These are phyloP conservation scores for Clusia tigrina DNA, from an alignment of 2,888 invertebrate genomes.

Conservation along the genomic window DNA sequence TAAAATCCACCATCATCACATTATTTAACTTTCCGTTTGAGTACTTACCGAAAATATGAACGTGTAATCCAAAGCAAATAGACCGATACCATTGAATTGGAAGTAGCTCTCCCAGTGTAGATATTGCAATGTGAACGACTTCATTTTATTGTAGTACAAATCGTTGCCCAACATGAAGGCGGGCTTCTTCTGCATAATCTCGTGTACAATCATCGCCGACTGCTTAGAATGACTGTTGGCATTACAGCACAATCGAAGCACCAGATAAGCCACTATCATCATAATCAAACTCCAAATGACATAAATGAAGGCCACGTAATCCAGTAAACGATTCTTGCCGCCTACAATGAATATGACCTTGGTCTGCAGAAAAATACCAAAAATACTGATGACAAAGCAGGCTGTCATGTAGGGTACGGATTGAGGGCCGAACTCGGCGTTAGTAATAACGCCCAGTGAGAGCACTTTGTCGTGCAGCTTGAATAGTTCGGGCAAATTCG, in stretches of 20 bases:
- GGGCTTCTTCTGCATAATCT: slow-evolving; percentile 65
- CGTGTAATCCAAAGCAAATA: slow-evolving; percentile 63
- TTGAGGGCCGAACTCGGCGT: slow-evolving; percentile 58
- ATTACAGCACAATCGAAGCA: slow-evolving; percentile 58
- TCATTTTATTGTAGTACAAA: slow-evolving; percentile 64
- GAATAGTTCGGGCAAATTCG: slow-evolving; percentile 59
- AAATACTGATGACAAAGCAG: slow-evolving; percentile 60
- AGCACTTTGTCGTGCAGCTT: slow-evolving; percentile 61
- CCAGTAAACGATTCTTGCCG: slow-evolving; percentile 51
- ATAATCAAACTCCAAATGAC: slow-evolving; percentile 58
- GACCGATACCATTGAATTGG: slow-evolving; percentile 62
- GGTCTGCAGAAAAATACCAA: slow-evolving; percentile 61
- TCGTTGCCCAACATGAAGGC: slow-evolving; percentile 63
- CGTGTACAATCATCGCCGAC: slow-evolving; percentile 63
- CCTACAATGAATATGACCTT: slow-evolving; percentile 61
- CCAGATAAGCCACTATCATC: slow-evolving; percentile 57
- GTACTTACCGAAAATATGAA: slow-evolving; percentile 64
- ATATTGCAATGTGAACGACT: slow-evolving; percentile 63
- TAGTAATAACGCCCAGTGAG: slow-evolving; percentile 54
- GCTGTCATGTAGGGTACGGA: slow-evolving; percentile 61
- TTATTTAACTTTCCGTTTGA: too few species aligned
- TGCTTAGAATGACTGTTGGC: slow-evolving; percentile 59
- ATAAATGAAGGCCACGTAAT: slow-evolving; percentile 56
- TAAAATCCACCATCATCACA: too few species aligned
- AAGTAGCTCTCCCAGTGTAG: slow-evolving; percentile 64